Conservation (phyloP, 2,113 vertebrate genomes). For the Cyphomyrus discorhynchus region DNA sequence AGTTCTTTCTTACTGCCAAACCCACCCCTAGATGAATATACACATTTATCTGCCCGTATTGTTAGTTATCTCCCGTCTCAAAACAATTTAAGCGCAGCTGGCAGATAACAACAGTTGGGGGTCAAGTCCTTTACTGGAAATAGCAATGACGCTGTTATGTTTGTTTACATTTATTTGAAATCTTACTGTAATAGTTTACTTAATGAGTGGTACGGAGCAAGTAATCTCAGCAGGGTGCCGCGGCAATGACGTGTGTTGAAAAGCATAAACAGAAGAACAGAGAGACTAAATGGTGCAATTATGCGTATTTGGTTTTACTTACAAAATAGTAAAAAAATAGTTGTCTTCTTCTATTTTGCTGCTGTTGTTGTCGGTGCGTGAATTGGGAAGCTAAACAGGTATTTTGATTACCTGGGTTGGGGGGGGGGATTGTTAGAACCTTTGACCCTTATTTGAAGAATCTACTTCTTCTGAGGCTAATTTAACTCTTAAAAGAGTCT, state of each 20-base stretch:
- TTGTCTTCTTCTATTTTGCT: not conserved
- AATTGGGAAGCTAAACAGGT: not conserved
- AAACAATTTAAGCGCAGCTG: not conserved
- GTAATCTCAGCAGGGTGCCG: not conserved
- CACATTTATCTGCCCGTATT: not conserved
- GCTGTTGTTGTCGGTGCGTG: not conserved
- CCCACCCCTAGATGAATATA: not conserved
- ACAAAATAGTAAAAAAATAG: not conserved
- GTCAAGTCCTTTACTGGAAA: not conserved
- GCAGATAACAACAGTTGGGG: not conserved
- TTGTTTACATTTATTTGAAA: slow-evolving; percentile 8
- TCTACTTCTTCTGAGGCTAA: not conserved
- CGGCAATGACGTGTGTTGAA: not conserved
- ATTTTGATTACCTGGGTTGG: too few species aligned
- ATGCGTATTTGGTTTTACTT: not conserved
- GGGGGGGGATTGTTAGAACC: not conserved
- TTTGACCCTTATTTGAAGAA: slow-evolving; percentile 5
- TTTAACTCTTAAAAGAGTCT: slow-evolving; percentile 12
- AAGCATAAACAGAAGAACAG: not conserved
- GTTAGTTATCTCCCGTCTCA: not conserved
- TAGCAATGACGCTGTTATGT: not conserved
- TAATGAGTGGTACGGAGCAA: not conserved
- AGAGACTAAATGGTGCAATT: not conserved
- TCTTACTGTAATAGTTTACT: not conserved
- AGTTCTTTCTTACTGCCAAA: not conserved